Conservation (phyloP, 64 coral and sea anemone species). For the Cladopsammia gracilis region DNA sequence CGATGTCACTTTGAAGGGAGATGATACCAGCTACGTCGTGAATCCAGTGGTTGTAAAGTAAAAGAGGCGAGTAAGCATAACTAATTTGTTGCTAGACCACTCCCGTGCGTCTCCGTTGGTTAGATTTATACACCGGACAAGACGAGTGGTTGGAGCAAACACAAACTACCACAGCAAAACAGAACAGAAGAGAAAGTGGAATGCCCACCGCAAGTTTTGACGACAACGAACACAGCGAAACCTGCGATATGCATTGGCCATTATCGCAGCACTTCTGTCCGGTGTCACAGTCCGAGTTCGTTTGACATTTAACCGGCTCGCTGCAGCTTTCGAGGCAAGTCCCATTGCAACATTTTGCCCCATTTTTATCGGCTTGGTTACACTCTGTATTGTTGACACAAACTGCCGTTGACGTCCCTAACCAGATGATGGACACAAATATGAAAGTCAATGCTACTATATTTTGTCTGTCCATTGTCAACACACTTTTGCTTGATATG, state of each 20-base stretch:
- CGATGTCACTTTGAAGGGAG: too few relatives aligned
- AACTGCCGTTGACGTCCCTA: neutral
- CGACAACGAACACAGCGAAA: constrained; percentile 8
- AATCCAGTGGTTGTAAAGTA: neutral
- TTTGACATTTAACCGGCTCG: neutral
- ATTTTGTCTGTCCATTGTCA: neutral
- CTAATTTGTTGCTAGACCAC: neutral
- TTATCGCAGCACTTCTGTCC: neutral
- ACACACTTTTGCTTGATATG: neutral
- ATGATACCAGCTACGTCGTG: neutral
- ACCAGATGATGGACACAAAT: neutral
- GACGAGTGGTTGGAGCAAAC: neutral
- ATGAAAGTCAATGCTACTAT: neutral
- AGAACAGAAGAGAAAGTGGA: constrained; percentile 3
- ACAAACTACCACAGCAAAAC: neutral
- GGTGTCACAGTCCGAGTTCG: neutral
- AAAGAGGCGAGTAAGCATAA: too few relatives aligned
- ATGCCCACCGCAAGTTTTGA: constrained; percentile 21
- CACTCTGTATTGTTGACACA: neutral
- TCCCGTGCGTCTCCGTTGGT: neutral
- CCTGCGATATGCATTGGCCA: constrained; percentile 1
- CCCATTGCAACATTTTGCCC: constrained; percentile 17
- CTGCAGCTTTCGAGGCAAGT: neutral
- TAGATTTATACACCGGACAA: neutral
- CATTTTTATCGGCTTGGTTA: neutral